Conservation (phyloP, 2,113 vertebrate genomes). For the Platysteira castanea region DNA sequence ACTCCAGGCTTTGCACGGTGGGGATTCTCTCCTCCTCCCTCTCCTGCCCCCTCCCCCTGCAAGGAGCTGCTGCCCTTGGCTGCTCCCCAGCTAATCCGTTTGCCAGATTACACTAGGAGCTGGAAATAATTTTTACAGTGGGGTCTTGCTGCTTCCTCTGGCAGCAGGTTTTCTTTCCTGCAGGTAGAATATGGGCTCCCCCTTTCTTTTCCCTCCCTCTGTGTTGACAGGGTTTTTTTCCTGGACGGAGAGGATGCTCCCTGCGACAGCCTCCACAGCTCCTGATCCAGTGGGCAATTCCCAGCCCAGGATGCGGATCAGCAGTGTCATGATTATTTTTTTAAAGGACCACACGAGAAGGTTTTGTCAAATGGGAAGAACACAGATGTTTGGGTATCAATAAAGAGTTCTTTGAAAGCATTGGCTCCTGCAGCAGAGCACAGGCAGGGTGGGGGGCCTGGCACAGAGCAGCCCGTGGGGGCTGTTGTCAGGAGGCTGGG, state of each 20-base stretch:
- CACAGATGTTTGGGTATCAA: slow-evolving; percentile 63
- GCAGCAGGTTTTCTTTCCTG: slow-evolving; percentile 8
- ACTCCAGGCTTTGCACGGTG: accelerated
- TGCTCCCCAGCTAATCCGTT: neutral
- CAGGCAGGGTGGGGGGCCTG: accelerated
- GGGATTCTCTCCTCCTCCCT: neutral
- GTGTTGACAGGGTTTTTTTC: neutral
- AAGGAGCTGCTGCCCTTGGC: neutral
- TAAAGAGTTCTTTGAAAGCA: slow-evolving; percentile 74
- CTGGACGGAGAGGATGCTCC: neutral
- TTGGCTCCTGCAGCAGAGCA: neutral
- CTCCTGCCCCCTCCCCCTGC: neutral
- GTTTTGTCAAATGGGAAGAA: slow-evolving; percentile 63
- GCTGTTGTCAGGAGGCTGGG: neutral
- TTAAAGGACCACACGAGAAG: slow-evolving; percentile 69
- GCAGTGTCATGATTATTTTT: slow-evolving; percentile 51
- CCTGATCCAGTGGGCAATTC: neutral
- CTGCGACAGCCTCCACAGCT: neutral
- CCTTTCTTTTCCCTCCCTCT: neutral
- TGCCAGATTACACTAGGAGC: slow-evolving; percentile 41
- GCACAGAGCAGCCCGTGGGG: neutral
- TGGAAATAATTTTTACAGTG: slow-evolving; percentile 24
- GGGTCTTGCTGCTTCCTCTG: neutral
- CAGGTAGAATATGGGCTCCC: neutral
- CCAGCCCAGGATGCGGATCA: neutral